Percentiles rank a stretch among this genome's conserved stretches.
These are phyloP conservation scores for Hippocampus comes DNA, from an alignment of 2,113 vertebrate species.

Conservation along the genomic window DNA sequence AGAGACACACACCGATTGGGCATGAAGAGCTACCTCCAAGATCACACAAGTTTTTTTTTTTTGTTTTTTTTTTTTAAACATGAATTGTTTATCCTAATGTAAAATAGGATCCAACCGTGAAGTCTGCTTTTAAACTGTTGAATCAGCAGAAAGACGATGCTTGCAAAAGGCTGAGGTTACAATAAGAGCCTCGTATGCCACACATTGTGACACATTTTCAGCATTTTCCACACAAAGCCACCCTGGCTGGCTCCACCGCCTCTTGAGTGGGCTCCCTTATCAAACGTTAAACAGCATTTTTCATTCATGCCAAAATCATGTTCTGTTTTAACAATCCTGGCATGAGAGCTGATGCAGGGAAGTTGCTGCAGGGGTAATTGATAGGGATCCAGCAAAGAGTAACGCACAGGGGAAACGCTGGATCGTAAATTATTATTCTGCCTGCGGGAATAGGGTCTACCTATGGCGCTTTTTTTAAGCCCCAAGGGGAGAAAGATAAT, in stretches of 20 bases:
- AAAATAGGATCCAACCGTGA: neutral
- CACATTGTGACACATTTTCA: slow-evolving; percentile 11
- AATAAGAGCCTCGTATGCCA: neutral
- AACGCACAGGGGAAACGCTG: slow-evolving; percentile 60
- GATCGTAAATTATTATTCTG: slow-evolving; percentile 62
- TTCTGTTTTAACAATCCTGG: slow-evolving; percentile 66
- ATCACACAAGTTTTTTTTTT: neutral
- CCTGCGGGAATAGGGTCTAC: slow-evolving; percentile 53
- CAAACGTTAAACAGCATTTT: slow-evolving; percentile 72
- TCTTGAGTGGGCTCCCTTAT: slow-evolving; percentile 35
- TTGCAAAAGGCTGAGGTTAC: neutral
- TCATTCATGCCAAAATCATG: slow-evolving; percentile 72
- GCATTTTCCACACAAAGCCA: slow-evolving; percentile 42
- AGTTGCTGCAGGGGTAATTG: slow-evolving; percentile 70
- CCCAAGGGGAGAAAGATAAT: slow-evolving; percentile 44
- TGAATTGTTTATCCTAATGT: neutral
- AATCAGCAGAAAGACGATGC: neutral
- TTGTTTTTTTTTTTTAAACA: neutral
- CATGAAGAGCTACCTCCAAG: slow-evolving; percentile 50
- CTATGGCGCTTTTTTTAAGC: slow-evolving; percentile 38
- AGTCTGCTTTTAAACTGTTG: neutral
- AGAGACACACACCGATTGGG: slow-evolving; percentile 41
- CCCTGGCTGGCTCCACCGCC: slow-evolving; percentile 47
- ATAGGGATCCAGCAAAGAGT: slow-evolving; percentile 68
- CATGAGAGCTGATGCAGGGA: slow-evolving; percentile 69